A percentile compares a stretch with the other conserved stretches of the same genome.
Conservation (phyloP, 2,888 invertebrate species). For the Lumbricus terrestris region DNA sequence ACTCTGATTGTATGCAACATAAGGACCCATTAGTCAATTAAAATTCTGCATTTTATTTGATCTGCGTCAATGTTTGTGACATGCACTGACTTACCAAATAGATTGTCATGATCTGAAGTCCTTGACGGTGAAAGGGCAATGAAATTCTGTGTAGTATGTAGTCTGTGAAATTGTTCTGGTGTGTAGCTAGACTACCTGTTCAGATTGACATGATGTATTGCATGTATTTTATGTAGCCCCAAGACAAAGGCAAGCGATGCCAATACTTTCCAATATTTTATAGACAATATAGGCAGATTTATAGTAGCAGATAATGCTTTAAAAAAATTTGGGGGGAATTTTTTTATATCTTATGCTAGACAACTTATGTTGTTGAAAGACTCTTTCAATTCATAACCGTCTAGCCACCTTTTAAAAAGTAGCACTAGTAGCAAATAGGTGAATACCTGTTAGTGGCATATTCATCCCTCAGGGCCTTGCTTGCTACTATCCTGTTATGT, state of each 20-base stretch:
- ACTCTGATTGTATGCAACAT: background rate
- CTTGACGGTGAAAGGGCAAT: background rate
- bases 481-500: too few relatives aligned
- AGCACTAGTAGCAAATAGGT: too few relatives aligned
- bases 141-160: background rate
- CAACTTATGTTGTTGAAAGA: background rate
- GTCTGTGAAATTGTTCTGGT: background rate
- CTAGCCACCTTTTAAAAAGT: too few relatives aligned
- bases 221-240: background rate
- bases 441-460: too few relatives aligned
- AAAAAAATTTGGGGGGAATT: too few relatives aligned
- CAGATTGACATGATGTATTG: background rate
- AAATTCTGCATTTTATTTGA: background rate
- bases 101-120: background rate
- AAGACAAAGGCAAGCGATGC: background rate
- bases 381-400: too few relatives aligned
- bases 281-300: background rate
- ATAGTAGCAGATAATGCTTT: too few relatives aligned
- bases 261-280: background rate
- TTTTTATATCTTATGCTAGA: background rate
- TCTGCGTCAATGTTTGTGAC: too few relatives aligned
- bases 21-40: background rate
- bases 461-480: too few relatives aligned
- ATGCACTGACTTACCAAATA: too few relatives aligned
- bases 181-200: background rate